A percentile compares a stretch with the other conserved stretches of the same genome.
Evolutionary conservation across 23 tunicate species (phyloP).

Genomic region (Botrylloides violaceus): DNA sequence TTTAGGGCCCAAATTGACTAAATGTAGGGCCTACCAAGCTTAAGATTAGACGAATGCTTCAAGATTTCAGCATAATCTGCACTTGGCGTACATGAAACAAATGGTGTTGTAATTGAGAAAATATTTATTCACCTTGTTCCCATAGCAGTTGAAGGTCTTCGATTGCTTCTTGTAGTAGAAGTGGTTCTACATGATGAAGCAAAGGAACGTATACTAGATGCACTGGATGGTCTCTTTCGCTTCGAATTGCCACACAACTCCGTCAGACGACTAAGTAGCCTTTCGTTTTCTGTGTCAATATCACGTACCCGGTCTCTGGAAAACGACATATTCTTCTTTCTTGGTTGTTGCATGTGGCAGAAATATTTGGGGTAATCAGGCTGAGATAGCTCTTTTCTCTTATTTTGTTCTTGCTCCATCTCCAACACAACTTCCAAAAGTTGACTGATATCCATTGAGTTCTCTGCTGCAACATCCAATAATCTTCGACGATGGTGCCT

Average conservation of each 20-base stretch:
- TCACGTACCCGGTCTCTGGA: conserved; percentile 64
- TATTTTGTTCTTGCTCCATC: conserved; percentile 52
- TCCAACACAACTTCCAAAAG: conserved; percentile 76
- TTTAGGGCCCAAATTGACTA: no score
- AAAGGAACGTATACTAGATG: conserved; percentile 64
- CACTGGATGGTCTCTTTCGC: conserved; percentile 75
- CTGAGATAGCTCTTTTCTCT: conserved; percentile 1
- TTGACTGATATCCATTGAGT: conserved; percentile 59
- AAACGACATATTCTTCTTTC: conserved; percentile 67
- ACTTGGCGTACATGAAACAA: no score
- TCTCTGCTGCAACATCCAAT: conserved; percentile 60
- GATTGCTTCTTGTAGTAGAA: conserved; percentile 20
- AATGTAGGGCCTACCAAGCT: no score
- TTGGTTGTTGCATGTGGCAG: background rate
- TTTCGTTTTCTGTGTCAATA: conserved; percentile 69
- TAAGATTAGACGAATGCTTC: no score
- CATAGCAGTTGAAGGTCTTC: conserved; percentile 27
- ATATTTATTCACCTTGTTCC: background rate
- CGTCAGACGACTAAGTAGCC: conserved; percentile 46
- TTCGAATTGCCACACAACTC: conserved; percentile 2
- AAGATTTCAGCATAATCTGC: no score
- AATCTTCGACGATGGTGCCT: conserved; percentile 51
- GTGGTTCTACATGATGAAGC: conserved; percentile 27
- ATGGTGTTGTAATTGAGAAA: no score
- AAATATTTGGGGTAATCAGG: background rate